Evolutionary conservation across 2,888 invertebrate genomes (phyloP), one percentile per base, ranked within the genome.

Genomic region (Lordiphosa andalusiaca): DNA sequence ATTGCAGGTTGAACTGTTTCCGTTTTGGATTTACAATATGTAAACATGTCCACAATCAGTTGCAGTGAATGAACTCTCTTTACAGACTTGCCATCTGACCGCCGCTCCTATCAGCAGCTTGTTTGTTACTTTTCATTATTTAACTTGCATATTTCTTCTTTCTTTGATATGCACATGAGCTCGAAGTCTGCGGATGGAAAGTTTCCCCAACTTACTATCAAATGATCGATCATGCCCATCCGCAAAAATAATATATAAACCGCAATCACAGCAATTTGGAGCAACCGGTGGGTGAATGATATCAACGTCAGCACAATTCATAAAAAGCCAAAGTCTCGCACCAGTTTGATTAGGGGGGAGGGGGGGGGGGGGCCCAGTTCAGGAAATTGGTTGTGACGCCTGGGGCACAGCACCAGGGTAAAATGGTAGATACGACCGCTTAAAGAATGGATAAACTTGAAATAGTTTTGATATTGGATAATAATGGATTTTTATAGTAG

Each of bases 201-300:
- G 35, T 56, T 76, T 76, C 53, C 33, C 37, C 33, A 36, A 40
- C 21, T 12, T 49, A 51, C 59, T 65, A 50, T 41, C 47, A 50
- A 57, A 62, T 59, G 59, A 72, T 84, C 75, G 78, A 84, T 84
- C 82, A 67, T 48, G 16, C 30, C 19, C 53, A 35, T 30, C 4
- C 21, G 30, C 30, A 4, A 4, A 30, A 36, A 9, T n/a, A n/a
- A n/a, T n/a, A 25, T 51, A 40, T 30, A 35, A 54, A 59, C 38
- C 38, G 52, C 50, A 67, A 76, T 66, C 62, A 36, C 19, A 25
- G 38, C 35, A 10, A 58, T 44, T 51, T 30, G 30, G 10, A 30
- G 3, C 30, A 30, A 30, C 30, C 30, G 10, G 30, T 30, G 30
- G 30, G 47, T 64, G 47, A 55, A 64, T 61, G 40, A 23, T 25